phyloP scores from a whole-genome alignment of 2,888 invertebrate species.

The Melipona bicolor region DNA sequence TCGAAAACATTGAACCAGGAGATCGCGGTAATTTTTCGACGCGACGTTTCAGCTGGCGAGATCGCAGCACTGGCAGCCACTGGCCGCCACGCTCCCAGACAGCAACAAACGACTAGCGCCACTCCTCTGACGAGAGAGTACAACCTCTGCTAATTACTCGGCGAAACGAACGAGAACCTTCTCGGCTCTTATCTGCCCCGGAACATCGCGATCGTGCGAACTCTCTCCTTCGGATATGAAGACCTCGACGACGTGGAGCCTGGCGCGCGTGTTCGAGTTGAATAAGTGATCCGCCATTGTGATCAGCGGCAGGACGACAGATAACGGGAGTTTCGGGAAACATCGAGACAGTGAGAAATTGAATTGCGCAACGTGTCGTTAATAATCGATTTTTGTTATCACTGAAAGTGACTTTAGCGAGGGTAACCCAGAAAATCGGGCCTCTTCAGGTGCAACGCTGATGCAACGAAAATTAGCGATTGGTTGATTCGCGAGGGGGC shows the following conservation, averaged over 20 bases:
- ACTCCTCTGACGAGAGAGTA: constrained; percentile 66
- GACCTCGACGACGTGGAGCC: constrained; percentile 23
- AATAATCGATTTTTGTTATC: too few relatives aligned
- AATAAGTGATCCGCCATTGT: background rate
- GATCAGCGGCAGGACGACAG: too few relatives aligned
- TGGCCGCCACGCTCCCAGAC: constrained; percentile 24
- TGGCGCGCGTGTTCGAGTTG: background rate
- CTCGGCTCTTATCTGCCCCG: constrained; percentile 54
- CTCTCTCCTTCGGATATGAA: constrained; percentile 41
- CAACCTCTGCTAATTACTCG: constrained; percentile 70
- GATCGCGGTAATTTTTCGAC: constrained; percentile 45
- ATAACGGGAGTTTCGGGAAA: background rate
- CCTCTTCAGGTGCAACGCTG: too few relatives aligned
- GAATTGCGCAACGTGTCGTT: too few relatives aligned
- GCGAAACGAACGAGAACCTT: constrained; percentile 65
- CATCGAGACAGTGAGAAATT: too few relatives aligned
- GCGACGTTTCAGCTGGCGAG: constrained; percentile 47
- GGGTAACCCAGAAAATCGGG: too few relatives aligned
- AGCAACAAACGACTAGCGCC: constrained; percentile 65
- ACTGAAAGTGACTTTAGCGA: too few relatives aligned
- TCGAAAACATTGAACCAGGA: constrained; percentile 1
- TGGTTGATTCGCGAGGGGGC: too few relatives aligned
- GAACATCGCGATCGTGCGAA: constrained; percentile 51
- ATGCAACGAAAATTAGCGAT: too few relatives aligned
- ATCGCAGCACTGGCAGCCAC: constrained; percentile 13